Evolutionary conservation across 1,140 invertebrate genomes (phyloP).

Genomic region (Drosophila kurseongensis): DNA sequence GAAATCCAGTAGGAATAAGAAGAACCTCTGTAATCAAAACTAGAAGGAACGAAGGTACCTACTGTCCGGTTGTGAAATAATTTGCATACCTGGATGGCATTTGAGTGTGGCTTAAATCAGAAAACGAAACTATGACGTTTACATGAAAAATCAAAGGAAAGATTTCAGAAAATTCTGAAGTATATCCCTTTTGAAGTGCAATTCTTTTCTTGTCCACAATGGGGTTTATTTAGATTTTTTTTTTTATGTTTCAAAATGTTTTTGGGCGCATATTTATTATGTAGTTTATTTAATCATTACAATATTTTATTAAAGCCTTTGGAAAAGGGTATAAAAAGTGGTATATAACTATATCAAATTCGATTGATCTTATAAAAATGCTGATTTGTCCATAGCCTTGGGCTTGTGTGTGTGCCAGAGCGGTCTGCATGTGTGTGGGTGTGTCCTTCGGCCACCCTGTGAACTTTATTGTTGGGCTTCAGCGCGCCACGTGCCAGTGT

Average conservation of each 20-base stretch:
- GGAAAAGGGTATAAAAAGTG: background rate
- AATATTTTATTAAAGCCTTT: too few species aligned
- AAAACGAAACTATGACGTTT: too few species aligned
- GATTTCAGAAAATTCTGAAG: too few species aligned
- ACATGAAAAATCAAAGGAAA: too few species aligned
- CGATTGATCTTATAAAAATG: background rate
- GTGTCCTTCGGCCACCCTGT: constrained; percentile 8
- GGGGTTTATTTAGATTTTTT: too few species aligned
- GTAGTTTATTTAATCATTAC: too few species aligned
- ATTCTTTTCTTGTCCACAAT: too few species aligned
- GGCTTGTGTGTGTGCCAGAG: background rate
- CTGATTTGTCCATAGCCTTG: constrained; percentile 20
- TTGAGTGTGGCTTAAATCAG: too few species aligned
- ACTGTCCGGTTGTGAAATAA: background rate
- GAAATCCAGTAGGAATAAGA: background rate
- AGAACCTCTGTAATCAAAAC: background rate
- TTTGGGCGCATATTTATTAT: too few species aligned
- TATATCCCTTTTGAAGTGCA: too few species aligned
- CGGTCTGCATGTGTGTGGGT: background rate
- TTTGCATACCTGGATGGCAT: too few species aligned
- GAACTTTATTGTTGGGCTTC: constrained; percentile 34
- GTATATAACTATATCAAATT: constrained; percentile 1
- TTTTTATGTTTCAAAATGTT: too few species aligned
- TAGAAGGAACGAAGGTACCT: background rate
- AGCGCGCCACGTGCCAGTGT: constrained; percentile 56